Evolutionary conservation across 2,797 vertebrate genomes (phyloP).

Genomic region (Catostomus latipinnis): DNA sequence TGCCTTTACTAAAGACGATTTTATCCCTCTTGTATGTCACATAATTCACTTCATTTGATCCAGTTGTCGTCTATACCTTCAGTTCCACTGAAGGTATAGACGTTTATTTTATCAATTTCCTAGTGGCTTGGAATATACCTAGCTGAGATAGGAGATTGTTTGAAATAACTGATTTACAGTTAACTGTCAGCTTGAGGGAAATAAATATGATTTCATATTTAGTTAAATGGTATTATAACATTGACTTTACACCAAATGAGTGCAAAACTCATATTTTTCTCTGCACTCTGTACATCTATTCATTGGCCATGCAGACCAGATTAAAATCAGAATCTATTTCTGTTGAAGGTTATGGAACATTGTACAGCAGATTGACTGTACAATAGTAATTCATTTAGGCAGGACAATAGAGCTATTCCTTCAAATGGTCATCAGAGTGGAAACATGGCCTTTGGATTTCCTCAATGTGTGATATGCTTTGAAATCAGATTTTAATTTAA

Average conservation of each 20-base stretch:
- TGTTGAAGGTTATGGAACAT: slow-evolving; percentile 11
- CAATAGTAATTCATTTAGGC: slow-evolving; percentile 14
- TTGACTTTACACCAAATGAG: neutral
- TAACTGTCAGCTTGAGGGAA: neutral
- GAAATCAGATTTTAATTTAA: slow-evolving; percentile 16
- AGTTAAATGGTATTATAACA: neutral
- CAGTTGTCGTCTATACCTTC: neutral
- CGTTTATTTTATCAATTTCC: neutral
- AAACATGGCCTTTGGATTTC: slow-evolving; percentile 21
- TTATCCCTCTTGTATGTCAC: neutral
- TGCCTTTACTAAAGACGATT: neutral
- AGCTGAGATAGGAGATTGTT: neutral
- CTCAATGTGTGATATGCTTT: slow-evolving; percentile 10
- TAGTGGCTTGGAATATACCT: neutral
- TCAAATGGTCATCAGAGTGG: slow-evolving; percentile 30
- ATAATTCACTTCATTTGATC: neutral
- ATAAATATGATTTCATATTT: slow-evolving; percentile 2
- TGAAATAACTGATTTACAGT: neutral
- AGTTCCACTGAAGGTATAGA: neutral
- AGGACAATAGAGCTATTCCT: slow-evolving; percentile 30
- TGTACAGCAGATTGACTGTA: slow-evolving; percentile 24
- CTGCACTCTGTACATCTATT: neutral
- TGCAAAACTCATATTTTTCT: neutral
- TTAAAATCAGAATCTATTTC: slow-evolving; percentile 10
- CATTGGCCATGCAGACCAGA: slow-evolving; percentile 23